A percentile compares a stretch with the other conserved stretches of the same genome.
Conservation (phyloP, 2,113 vertebrate genomes). For the Cricetomys ansorgei region DNA sequence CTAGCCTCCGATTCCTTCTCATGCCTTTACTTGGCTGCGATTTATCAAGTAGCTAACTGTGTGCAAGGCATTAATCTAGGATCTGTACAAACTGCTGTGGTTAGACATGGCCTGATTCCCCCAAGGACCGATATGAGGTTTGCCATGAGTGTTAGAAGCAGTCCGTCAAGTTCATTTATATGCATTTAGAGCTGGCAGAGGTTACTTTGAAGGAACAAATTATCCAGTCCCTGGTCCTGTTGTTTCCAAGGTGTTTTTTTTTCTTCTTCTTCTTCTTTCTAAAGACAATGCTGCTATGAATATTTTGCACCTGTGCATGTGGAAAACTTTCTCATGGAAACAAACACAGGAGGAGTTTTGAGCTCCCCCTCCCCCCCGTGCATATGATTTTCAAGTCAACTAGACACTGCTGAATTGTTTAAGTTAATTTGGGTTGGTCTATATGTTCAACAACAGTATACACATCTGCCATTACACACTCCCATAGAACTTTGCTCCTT, state of each 20-base stretch:
- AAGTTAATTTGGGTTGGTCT: background rate
- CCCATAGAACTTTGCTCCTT: background rate
- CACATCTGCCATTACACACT: no score
- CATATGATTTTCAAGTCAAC: background rate
- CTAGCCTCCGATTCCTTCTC: background rate
- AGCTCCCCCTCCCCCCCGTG: background rate
- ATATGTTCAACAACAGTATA: background rate
- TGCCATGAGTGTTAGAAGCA: background rate
- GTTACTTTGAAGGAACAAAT: background rate
- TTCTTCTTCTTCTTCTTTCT: background rate
- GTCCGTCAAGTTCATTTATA: background rate
- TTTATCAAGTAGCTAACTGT: background rate
- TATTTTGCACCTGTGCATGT: background rate
- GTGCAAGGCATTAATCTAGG: background rate
- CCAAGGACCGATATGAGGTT: background rate
- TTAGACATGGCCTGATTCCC: background rate
- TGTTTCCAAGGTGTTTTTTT: background rate
- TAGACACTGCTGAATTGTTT: background rate
- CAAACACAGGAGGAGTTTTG: background rate
- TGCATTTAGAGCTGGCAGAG: background rate
- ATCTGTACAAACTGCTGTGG: background rate
- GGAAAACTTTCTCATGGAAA: background rate
- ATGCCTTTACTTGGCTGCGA: background rate
- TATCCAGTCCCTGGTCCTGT: background rate
- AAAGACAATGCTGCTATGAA: background rate